These are phyloP conservation scores for Bostrychus sinensis DNA, from an alignment of 2,113 vertebrate species.

Conservation along the genomic window DNA sequence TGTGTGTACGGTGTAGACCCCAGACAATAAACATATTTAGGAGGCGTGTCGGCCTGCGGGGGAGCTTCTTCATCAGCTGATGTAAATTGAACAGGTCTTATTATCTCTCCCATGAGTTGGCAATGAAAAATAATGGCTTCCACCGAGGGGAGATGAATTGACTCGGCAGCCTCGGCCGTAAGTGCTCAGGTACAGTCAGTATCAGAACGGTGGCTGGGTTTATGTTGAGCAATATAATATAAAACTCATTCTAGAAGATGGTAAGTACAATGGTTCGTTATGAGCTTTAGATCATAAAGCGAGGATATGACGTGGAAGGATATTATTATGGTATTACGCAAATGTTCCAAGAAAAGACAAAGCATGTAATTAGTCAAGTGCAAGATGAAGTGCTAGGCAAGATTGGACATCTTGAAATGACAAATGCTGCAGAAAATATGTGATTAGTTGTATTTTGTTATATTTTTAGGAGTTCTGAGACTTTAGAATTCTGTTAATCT, in stretches of 20 bases:
- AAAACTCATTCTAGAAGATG: background rate
- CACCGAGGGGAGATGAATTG: constrained; percentile 44
- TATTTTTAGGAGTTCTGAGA: background rate
- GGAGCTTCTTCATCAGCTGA: constrained; percentile 57
- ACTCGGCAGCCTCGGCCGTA: background rate
- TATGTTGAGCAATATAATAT: background rate
- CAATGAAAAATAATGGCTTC: constrained; percentile 60
- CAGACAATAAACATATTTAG: constrained; percentile 28
- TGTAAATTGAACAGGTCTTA: constrained; percentile 60
- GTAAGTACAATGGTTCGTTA: background rate
- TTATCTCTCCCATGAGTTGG: constrained; percentile 56
- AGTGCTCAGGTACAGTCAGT: constrained; percentile 7
- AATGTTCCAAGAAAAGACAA: background rate
- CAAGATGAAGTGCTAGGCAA: background rate
- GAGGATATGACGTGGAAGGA: background rate
- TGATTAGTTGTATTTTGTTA: background rate
- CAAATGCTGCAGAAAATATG: background rate
- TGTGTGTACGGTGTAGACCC: constrained; percentile 1
- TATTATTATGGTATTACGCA: background rate
- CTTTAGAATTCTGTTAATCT: too few species aligned
- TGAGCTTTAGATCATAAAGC: background rate
- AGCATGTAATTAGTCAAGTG: background rate
- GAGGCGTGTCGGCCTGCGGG: constrained; percentile 39
- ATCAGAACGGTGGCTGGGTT: background rate
- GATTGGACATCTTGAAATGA: background rate